These are phyloP conservation scores for Atethmia centrago DNA, from an alignment of 2,888 invertebrate genomes.

Conservation along the genomic window DNA sequence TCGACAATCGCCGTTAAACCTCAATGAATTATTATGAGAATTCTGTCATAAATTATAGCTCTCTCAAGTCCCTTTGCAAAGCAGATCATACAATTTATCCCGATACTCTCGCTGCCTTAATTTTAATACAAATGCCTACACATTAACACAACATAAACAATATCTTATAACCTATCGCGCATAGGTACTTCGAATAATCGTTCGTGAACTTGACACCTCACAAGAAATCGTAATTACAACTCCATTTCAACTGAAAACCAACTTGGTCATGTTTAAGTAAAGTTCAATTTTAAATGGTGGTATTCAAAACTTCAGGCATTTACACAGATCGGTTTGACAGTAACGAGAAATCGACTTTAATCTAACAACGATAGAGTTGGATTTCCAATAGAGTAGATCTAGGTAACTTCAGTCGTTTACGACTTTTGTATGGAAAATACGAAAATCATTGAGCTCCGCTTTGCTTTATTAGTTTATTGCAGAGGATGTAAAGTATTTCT, in stretches of 20 bases:
- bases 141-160: constrained; percentile 49
- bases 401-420: constrained; percentile 14
- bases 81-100: constrained; percentile 8
- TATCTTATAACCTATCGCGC: constrained; percentile 25
- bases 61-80: constrained; percentile 16
- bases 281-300: constrained; percentile 6
- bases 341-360: constrained; percentile 3
- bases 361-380: background rate
- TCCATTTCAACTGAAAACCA: background rate
- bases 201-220: background rate
- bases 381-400: constrained; percentile 10
- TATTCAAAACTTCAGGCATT: background rate
- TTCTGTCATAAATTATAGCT: constrained; percentile 13
- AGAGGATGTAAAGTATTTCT: constrained; percentile 33
- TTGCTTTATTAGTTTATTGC: constrained; percentile 52
- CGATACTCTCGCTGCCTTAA: background rate
- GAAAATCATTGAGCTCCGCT: constrained; percentile 23
- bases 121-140: constrained; percentile 42
- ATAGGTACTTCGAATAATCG: constrained; percentile 33
- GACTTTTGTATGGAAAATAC: constrained; percentile 14
- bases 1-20: background rate
- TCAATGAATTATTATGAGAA: constrained; percentile 3
- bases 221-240: constrained; percentile 5
- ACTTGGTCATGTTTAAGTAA: background rate
- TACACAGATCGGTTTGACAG: background rate